phyloP scores from a whole-genome alignment of 2,797 vertebrate species.

The Todus mexicanus region DNA sequence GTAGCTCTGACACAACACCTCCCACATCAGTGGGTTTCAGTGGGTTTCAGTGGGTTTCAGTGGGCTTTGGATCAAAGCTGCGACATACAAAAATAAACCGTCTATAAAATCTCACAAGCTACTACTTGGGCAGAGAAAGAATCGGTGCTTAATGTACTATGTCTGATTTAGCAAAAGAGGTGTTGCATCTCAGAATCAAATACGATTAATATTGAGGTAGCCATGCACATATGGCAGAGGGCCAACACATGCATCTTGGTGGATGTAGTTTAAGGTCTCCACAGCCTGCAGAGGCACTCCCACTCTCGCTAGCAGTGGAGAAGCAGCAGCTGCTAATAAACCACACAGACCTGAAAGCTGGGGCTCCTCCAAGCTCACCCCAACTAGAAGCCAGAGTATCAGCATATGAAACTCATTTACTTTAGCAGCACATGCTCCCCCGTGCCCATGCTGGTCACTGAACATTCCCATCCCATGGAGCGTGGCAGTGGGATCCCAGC shows the following conservation, averaged over 20 bases:
- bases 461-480: neutral
- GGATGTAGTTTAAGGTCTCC: neutral
- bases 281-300: neutral
- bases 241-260: neutral
- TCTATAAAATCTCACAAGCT: neutral
- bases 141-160: accelerated
- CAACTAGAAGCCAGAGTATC: neutral
- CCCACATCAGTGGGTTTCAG: accelerated
- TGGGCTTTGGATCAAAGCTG: neutral
- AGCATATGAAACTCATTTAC: neutral
- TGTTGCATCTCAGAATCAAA: neutral
- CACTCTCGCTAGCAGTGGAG: neutral
- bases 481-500: accelerated
- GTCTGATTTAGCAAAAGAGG: neutral
- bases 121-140: neutral
- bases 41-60: neutral
- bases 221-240: neutral
- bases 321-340: accelerated
- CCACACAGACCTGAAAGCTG: neutral
- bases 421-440: neutral
- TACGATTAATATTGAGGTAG: neutral
- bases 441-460: accelerated
- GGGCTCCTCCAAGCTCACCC: neutral
- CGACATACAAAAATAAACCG: neutral
- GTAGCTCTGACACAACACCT: neutral